These are phyloP conservation scores for Dicaeum eximium DNA, from an alignment of 2,113 vertebrate genomes.

Conservation along the genomic window DNA sequence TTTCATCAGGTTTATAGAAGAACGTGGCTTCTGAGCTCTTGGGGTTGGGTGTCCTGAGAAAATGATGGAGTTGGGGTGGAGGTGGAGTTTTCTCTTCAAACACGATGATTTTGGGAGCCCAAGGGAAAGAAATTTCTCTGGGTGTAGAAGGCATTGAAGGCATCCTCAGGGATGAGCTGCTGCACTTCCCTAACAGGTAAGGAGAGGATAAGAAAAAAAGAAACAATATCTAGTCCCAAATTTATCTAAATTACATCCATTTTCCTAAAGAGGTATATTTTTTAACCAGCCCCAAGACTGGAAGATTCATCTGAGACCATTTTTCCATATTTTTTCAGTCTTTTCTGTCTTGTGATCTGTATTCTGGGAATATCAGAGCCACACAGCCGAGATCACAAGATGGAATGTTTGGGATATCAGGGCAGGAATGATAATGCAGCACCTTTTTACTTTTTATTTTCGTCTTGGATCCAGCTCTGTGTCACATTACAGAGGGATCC, in stretches of 20 bases:
- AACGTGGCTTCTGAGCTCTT: background rate
- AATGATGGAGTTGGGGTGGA: background rate
- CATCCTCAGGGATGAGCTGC: background rate
- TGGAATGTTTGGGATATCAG: background rate
- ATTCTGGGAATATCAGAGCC: background rate
- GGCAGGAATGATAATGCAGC: background rate
- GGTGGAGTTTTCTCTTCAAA: background rate
- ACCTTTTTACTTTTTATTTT: background rate
- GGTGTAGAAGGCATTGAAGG: background rate
- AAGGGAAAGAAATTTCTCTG: background rate
- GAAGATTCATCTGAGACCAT: background rate
- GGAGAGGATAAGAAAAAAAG: background rate
- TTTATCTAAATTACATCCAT: background rate
- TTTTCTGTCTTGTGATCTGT: background rate
- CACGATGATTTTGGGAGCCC: rapidly evolving
- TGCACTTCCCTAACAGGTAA: background rate
- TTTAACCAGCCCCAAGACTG: background rate
- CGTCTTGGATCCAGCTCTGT: background rate
- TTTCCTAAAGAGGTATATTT: background rate
- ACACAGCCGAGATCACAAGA: background rate
- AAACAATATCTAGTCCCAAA: background rate
- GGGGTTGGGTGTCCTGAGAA: background rate
- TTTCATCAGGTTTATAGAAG: background rate
- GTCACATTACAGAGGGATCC: background rate
- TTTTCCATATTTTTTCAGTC: background rate